phyloP scores from a whole-genome alignment of 2,797 vertebrate species.

The Siniperca obscura region DNA sequence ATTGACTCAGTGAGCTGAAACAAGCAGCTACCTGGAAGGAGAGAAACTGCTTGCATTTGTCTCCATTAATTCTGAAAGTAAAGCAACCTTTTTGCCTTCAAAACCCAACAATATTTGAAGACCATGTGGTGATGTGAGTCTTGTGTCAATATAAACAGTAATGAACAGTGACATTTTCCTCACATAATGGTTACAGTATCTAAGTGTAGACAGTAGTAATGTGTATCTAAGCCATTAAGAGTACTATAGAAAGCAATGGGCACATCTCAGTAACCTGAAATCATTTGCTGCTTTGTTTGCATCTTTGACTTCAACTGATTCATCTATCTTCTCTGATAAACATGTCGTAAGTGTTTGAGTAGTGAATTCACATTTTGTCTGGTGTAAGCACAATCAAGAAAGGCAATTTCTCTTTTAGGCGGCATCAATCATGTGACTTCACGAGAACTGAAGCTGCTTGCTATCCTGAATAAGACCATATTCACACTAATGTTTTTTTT shows the following conservation, averaged over 20 bases:
- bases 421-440: slow-evolving; percentile 26
- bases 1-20: slow-evolving; percentile 28
- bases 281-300: slow-evolving; percentile 9
- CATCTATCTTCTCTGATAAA: slow-evolving; percentile 29
- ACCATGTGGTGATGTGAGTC: slow-evolving; percentile 30
- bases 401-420: slow-evolving; percentile 41
- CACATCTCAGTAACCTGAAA: slow-evolving; percentile 36
- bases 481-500: slow-evolving; percentile 56
- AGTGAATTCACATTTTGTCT: slow-evolving; percentile 67
- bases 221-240: slow-evolving; percentile 38
- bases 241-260: slow-evolving; percentile 29
- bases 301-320: slow-evolving; percentile 15
- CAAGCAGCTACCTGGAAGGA: slow-evolving; percentile 2
- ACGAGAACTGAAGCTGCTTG: slow-evolving; percentile 39
- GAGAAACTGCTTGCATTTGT: slow-evolving; percentile 10
- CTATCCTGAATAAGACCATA: slow-evolving; percentile 57
- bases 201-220: slow-evolving; percentile 28
- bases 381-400: slow-evolving; percentile 55
- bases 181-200: slow-evolving; percentile 45
- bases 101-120: slow-evolving; percentile 9
- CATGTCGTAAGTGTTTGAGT: slow-evolving; percentile 33
- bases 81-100: slow-evolving; percentile 5
- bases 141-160: slow-evolving; percentile 38
- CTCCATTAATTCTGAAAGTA: slow-evolving; percentile 11
- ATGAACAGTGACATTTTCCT: slow-evolving; percentile 41